phyloP scores from a whole-genome alignment of 1,140 invertebrate genomes.

The Protaetia brevitarsis region DNA sequence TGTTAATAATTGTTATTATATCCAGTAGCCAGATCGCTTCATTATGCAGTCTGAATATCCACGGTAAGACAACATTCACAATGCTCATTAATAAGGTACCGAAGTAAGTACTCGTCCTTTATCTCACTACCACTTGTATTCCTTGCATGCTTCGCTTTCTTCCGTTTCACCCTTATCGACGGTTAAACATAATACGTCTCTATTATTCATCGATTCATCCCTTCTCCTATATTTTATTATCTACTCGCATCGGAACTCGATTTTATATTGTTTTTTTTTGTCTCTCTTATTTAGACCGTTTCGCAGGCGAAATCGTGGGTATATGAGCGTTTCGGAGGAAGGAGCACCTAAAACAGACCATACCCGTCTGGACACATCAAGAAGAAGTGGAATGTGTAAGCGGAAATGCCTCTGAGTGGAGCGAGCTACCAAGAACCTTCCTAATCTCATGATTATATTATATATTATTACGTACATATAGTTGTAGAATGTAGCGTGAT shows the following conservation, averaged over 20 bases:
- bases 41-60: constrained; percentile 22
- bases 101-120: constrained; percentile 10
- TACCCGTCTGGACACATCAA: neutral
- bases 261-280: too few species aligned
- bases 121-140: neutral
- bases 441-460: neutral
- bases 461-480: too few species aligned
- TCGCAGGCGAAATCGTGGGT: neutral
- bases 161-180: neutral
- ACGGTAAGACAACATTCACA: constrained; percentile 2
- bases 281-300: constrained; percentile 1
- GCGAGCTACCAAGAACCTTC: neutral
- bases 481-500: too few species aligned
- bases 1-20: constrained; percentile 16
- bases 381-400: constrained; percentile 6
- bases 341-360: neutral
- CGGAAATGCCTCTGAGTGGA: neutral
- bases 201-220: too few species aligned
- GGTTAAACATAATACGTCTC: too few species aligned
- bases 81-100: neutral
- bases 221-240: too few species aligned
- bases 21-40: constrained; percentile 20
- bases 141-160: neutral
- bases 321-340: neutral
- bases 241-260: too few species aligned